These are phyloP conservation scores for Metopia argyrocephala DNA, from an alignment of 2,888 invertebrate genomes.

Conservation along the genomic window DNA sequence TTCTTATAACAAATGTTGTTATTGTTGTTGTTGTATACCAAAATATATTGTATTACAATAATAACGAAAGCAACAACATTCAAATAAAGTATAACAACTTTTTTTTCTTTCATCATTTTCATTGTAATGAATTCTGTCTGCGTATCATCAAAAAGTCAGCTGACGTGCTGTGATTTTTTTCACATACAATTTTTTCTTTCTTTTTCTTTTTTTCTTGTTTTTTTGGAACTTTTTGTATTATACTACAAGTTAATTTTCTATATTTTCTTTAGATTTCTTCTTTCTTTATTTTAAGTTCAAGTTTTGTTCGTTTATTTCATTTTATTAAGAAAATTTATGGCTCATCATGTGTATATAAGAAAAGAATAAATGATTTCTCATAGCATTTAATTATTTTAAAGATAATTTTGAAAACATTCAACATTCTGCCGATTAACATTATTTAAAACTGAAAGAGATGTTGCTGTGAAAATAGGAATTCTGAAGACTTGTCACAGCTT, in stretches of 20 bases:
- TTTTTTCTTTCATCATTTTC: slow-evolving; percentile 36
- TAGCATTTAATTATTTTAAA: background rate
- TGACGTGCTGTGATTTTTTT: slow-evolving; percentile 68
- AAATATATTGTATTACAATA: slow-evolving; percentile 21
- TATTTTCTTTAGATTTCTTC: slow-evolving; percentile 21
- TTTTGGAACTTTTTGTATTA: background rate
- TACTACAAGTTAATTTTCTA: slow-evolving; percentile 65
- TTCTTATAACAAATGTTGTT: too few species aligned
- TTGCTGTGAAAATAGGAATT: too few species aligned
- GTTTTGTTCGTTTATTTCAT: background rate
- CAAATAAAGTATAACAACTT: background rate
- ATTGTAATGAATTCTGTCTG: slow-evolving; percentile 68
- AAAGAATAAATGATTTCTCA: background rate
- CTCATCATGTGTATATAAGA: slow-evolving; percentile 12
- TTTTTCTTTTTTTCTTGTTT: background rate
- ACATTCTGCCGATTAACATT: too few species aligned
- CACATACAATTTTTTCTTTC: slow-evolving; percentile 63
- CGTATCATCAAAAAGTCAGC: slow-evolving; percentile 67
- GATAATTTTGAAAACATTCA: too few species aligned
- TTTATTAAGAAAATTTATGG: slow-evolving; percentile 12
- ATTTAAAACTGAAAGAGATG: too few species aligned
- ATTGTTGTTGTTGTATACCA: background rate
- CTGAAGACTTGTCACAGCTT: too few species aligned
- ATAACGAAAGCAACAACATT: background rate
- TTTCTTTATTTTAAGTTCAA: background rate